These are phyloP conservation scores for Microtus ochrogaster DNA, from an alignment of 2,113 vertebrate genomes.

Conservation along the genomic window DNA sequence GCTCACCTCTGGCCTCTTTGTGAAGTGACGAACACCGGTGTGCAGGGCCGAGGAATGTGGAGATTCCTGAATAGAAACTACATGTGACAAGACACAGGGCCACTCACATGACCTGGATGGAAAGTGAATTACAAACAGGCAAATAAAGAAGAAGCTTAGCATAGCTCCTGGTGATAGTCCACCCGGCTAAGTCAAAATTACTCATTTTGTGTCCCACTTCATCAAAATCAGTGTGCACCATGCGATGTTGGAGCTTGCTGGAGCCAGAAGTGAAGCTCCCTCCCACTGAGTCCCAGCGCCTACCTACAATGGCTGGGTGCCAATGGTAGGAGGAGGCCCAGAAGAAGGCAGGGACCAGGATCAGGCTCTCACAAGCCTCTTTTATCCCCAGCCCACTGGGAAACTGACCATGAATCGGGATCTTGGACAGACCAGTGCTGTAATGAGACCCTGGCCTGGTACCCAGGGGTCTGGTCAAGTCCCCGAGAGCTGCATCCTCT, in stretches of 20 bases:
- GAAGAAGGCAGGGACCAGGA: neutral
- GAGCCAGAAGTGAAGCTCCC: neutral
- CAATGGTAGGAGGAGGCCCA: neutral
- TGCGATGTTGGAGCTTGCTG: neutral
- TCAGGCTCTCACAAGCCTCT: neutral
- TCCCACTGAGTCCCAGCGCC: neutral
- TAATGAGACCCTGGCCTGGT: neutral
- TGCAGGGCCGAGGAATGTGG: neutral
- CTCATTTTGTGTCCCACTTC: rapidly evolving
- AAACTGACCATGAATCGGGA: neutral
- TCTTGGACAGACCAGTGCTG: neutral
- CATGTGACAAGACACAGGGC: neutral
- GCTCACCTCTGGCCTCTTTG: rapidly evolving
- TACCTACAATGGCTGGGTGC: neutral
- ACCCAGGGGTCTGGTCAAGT: neutral
- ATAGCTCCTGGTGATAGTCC: neutral
- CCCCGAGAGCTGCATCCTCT: neutral
- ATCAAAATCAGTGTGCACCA: neutral
- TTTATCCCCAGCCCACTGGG: neutral
- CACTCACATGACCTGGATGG: neutral
- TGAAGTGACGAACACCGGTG: neutral
- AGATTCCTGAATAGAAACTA: neutral
- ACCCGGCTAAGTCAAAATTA: neutral
- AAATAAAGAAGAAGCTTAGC: neutral
- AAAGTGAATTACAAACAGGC: neutral